These are phyloP conservation scores for Avahi laniger DNA, from an alignment of 2,797 vertebrate species.

Conservation along the genomic window DNA sequence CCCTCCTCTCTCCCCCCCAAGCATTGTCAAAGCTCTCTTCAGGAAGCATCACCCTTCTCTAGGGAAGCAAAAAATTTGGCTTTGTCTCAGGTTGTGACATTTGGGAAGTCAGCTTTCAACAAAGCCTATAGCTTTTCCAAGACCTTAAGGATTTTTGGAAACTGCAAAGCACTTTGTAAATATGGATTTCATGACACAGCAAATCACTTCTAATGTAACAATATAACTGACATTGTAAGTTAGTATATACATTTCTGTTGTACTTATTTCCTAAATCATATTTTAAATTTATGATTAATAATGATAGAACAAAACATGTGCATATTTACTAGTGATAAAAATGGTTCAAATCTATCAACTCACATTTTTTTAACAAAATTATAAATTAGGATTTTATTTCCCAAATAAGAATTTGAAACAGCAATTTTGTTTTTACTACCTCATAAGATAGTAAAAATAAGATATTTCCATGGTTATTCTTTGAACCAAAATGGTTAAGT, in stretches of 20 bases:
- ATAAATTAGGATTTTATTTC: neutral
- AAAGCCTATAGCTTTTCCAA: neutral
- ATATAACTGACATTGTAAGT: neutral
- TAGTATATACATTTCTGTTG: neutral
- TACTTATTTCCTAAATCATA: neutral
- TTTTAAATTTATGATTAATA: neutral
- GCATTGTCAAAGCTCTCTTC: accelerated
- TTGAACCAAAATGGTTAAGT: neutral
- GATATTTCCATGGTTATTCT: neutral
- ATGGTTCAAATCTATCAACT: neutral
- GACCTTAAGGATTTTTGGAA: neutral
- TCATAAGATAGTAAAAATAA: neutral
- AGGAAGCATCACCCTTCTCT: neutral
- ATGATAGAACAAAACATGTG: neutral
- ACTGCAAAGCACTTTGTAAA: neutral
- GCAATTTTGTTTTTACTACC: neutral
- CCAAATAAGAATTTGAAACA: neutral
- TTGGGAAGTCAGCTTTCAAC: neutral
- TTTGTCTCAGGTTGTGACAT: neutral
- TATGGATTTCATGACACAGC: neutral
- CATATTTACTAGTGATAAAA: neutral
- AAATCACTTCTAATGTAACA: neutral
- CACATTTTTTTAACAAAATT: neutral
- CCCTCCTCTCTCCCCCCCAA: accelerated
- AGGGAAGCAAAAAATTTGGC: too few relatives aligned